Base-by-base conservation (phyloP, 2,113 vertebrate genomes). In the Murina feae region DNA sequence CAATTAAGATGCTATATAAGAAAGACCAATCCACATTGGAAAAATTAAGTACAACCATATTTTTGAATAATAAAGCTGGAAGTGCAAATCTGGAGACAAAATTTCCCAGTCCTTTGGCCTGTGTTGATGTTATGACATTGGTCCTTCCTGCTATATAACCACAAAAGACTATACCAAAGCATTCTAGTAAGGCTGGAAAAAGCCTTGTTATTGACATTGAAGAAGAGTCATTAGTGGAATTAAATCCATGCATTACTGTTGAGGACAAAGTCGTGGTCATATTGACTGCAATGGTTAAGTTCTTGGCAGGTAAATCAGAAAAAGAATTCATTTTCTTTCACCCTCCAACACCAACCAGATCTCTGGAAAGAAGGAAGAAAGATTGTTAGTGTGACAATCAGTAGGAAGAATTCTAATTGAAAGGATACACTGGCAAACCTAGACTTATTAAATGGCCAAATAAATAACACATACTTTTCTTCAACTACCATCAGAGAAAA, bases 11-110 rank as follows among this genome's bases (percentile, higher is more conserved):
- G 96, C 99, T 99, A 97, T 98, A 99, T 10, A 99, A 97, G 91
- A 99, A 99, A 14, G 99, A 98, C 99, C 99, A 99, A 96, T 99
- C 99, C 93, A 99, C 99, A 91, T 99, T 96, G 9, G 98, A 99
- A 95, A 99, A 99, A 97, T 99, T 99, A 98, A 99, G 97, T 93
- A 99, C 97, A 53, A 99, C 99, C 99, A 99, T 99, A 97, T 99
- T 99, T 98, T 99, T 99, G 96, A 99, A 99, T 72, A 99, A 98
- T 66, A 99, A 97, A 28, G 99, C 99, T 0, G 99, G 99, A 71
- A 99, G 99, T 74, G 99, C 99, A 98, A 99, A 99, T 95, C 99
- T 99, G 30, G 99, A 99, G 94, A 99, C 99, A 96, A 99, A 99
- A 96, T 99, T 99, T 88, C 99, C 99, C 89, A 99, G 96, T 92